Conservation (phyloP, 2,797 vertebrate species). For the Delichon dasypus region DNA sequence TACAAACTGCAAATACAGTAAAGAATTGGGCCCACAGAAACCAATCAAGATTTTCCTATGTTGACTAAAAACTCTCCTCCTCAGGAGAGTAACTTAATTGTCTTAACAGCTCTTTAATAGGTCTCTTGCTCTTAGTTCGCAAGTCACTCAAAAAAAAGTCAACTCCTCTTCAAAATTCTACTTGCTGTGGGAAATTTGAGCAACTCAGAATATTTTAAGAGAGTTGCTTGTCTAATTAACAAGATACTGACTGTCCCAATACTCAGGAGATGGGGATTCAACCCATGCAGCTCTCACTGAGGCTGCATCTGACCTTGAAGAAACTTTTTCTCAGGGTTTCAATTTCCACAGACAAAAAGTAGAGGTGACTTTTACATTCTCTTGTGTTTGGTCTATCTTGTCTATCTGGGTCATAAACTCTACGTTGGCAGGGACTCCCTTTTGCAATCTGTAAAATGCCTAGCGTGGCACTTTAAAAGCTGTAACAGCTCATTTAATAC, state of each 20-base stretch:
- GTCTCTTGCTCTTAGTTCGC: not conserved
- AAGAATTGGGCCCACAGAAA: not conserved
- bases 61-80: constrained; percentile 1
- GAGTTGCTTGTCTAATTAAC: not conserved
- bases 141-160: not conserved
- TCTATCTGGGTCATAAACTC: constrained; percentile 22
- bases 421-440: not conserved
- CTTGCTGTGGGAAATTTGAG: not conserved
- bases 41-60: not conserved
- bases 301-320: not conserved
- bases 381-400: not conserved
- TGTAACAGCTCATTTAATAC: not conserved
- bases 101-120: not conserved
- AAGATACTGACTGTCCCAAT: not conserved
- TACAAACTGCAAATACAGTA: not conserved
- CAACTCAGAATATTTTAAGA: not conserved
- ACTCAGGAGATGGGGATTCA: not conserved
- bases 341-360: not conserved
- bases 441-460: not conserved
- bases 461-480: not conserved
- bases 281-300: not conserved
- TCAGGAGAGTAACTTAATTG: not conserved
- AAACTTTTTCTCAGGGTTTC: not conserved
- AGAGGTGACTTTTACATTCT: constrained; percentile 15
- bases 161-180: not conserved